Base-by-base conservation (phyloP, 92 coral and sea anemone species). In the Plumapathes pennacea region DNA sequence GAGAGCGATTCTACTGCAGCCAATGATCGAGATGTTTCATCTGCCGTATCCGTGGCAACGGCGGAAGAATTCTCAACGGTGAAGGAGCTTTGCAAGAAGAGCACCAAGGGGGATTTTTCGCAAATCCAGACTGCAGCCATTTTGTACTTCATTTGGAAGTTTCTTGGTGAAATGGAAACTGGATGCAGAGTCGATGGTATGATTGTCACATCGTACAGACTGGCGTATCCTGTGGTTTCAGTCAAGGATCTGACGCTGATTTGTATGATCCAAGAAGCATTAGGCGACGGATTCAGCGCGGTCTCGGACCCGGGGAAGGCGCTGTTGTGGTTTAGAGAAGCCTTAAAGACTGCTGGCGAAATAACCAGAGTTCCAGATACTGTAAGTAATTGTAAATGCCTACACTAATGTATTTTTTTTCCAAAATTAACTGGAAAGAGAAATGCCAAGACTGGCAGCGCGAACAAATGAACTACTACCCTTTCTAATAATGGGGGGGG, bases 171-270 rank as follows among this genome's bases (percentile, higher is more conserved):
- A 11, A 72, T 50, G 38, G 85, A 69, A 41, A 32, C 88, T 37
- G 54, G 51, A 40, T 31, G 57, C 11, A 47, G 88, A 46, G 99
- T 96, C 4, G 89, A 94, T 61, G 41, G 45, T 21, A 71, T 68
- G 39, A 74, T 94, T n/a, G 64, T 76, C 58, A 69, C 50, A 10
- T 89, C 99, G 1, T 84, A 80, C 60, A 88, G 81, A 78, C 29
- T 84, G 60, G 92, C 92, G 23, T 82, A 86, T 62, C 80, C 90
- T 20, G 99, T 69, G 45, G 85, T 86, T 18, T 72, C 90, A 18
- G 90, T 94, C 18, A 76, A 59, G 28, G 99, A 94, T 60, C 69
- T 94, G 69, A 83, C 77, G 50, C 46, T 88, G 22, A 33, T 94
- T 74, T 61, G 80, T 29, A 59, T 54, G 64, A 64, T 94, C 23